Evolutionary conservation across 2,113 vertebrate species (phyloP), one percentile per base, ranked within the genome.

Genomic region (Merops nubicus): DNA sequence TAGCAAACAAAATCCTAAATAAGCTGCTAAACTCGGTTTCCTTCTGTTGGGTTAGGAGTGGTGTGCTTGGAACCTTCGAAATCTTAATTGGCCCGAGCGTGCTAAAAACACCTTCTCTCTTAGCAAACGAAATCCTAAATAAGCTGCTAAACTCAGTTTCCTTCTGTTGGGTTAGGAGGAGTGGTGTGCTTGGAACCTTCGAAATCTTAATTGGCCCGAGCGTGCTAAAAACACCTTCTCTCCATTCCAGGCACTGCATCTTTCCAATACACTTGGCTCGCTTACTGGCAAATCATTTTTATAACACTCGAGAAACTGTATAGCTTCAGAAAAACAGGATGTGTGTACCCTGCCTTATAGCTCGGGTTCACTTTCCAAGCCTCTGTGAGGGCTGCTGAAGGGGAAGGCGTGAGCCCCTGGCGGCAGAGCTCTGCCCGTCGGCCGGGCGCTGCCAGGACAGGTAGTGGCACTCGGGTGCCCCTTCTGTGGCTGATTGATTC

Each of bases 1-100:
- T 93, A 96, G 87, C 93, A 93, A 93, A 89, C 79, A 85, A 91
- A 91, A 82, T 78, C 74, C 88, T 91, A 91, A 95, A 88, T 94
- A 89, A 88, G 91, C 82, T 57, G 87, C 81, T 97, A 82, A 89
- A 94, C 91, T 96, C 62, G 26, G 78, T 90, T 97, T 82, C 89
- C 87, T 91, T 85, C 91, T 94, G 87, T 91, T 74, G 86, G 91
- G 69, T 93, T 87, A 91, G 63, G 84, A 91, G 87, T 81, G 86
- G 81, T 34, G 89, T 36, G 91, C 87, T 95, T 93, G 85, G 89
- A 93, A 78, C 93, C 94, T 91, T 81, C 1, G 7, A 36, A 59
- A 29, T 89, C 86, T 57, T 93, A 38, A 90, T 86, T 76, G 91
- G 91, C 91, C 91, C 2, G 2, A 83, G 86, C 1, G 29, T 88